phyloP scores from a whole-genome alignment of 2,888 invertebrate species.

The Carterocephalus palaemon region DNA sequence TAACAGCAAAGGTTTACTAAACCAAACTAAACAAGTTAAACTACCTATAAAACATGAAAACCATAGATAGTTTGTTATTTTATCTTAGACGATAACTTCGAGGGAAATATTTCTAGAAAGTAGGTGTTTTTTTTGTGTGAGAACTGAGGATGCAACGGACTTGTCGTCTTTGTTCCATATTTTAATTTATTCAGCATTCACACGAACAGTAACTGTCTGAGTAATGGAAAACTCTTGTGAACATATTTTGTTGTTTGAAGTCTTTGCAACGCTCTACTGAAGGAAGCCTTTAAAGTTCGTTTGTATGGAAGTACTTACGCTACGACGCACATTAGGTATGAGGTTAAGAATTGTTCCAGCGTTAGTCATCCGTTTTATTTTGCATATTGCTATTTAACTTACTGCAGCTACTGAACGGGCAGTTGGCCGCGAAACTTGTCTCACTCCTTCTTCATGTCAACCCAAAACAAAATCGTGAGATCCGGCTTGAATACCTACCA shows the following conservation, averaged over 20 bases:
- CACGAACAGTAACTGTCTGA: conserved; percentile 40
- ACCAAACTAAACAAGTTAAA: too few relatives aligned
- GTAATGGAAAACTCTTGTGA: conserved; percentile 68
- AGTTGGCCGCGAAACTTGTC: conserved; percentile 4
- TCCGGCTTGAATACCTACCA: conserved; percentile 10
- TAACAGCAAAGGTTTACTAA: too few relatives aligned
- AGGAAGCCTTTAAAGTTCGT: conserved; percentile 28
- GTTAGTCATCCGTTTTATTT: conserved; percentile 30
- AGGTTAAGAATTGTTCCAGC: conserved; percentile 26
- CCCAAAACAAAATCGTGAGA: conserved; percentile 16
- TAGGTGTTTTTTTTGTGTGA: conserved; percentile 1
- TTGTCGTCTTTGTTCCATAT: conserved; percentile 13
- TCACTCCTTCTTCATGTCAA: conserved; percentile 9
- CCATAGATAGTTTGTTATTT: too few relatives aligned
- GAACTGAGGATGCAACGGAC: conserved; percentile 8
- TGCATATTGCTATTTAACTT: conserved; percentile 12
- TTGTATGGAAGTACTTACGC: conserved; percentile 12
- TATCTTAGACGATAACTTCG: too few relatives aligned
- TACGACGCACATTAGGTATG: conserved; percentile 11
- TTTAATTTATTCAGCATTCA: conserved; percentile 37
- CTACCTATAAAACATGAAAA: too few relatives aligned
- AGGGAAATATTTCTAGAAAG: conserved; percentile 21
- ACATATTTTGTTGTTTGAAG: conserved; percentile 15
- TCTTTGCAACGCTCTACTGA: conserved; percentile 19
- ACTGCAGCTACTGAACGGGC: conserved; percentile 2